Evolutionary conservation across 2,888 invertebrate species (phyloP), one percentile per base, ranked within the genome.

Genomic region (Heliconius charithonia): DNA sequence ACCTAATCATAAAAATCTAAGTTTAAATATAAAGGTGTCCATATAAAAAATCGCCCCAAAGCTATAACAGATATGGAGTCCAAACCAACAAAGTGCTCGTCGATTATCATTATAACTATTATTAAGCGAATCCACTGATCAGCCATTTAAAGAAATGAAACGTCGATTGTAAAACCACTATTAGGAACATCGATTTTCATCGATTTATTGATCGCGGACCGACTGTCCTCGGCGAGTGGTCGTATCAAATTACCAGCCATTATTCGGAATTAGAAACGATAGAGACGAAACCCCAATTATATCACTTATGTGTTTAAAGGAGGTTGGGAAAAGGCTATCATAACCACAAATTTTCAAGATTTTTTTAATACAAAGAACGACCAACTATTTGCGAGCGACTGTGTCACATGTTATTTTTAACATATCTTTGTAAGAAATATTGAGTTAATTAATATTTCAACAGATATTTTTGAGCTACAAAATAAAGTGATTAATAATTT

Each of bases 251-350:
- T 94, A 94, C 91, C 87, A 90, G 89, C 93, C 90, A 94, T 95
- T 95, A 95, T 93, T 92, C 93, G 87, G 91, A 94, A 93, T 93
- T 94, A 94, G 93, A 95, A 92, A 91, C 94, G 93, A 94, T 94
- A 94, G 93, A 94, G 92, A 91, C 91, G 88, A 89, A 88, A 93
- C 95, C 93, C 90, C 90, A 94, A 95, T 95, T 94, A 95, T 93
- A 94, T 95, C 94, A 94, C 95, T 95, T 95, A 95, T 94, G 92
- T 94, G 95, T 93, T 95, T 94, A 95, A 92, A 94, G n/a, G 90
- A 93, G 94, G 95, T 89, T 91, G 94, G 92, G 91, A 90, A 82
- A 85, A 86, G 85, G 85, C 85, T 91, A 92, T 93, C 91, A 90
- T 90, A 92, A 91, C 90, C 89, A 89, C 91, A 91, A 92, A 91